Evolutionary conservation across 1,140 invertebrate species (phyloP).

Genomic region (Proctacanthus coquilletti): DNA sequence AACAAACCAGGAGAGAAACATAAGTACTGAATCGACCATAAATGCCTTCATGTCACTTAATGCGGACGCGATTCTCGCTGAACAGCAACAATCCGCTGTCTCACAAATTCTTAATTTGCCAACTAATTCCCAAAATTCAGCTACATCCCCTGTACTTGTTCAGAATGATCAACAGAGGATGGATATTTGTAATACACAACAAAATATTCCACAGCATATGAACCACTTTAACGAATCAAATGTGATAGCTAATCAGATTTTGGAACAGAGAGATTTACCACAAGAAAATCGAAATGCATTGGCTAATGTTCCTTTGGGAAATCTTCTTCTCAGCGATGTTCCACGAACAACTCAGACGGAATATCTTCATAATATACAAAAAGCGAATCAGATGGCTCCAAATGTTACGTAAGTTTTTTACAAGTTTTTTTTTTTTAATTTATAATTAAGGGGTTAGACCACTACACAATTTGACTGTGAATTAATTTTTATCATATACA

Average conservation of each 20-base stretch:
- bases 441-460: neutral
- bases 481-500: constrained; percentile 1
- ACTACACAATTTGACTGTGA: too few relatives aligned
- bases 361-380: constrained; percentile 9
- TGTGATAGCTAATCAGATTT: too few relatives aligned
- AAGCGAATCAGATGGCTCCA: neutral
- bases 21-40: constrained; percentile 33
- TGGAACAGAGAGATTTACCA: too few relatives aligned
- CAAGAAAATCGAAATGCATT: too few relatives aligned
- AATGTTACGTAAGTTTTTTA: constrained; percentile 1
- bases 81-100: neutral
- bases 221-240: too few relatives aligned
- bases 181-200: too few relatives aligned
- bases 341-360: constrained; percentile 6
- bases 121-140: constrained; percentile 5
- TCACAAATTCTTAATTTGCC: neutral
- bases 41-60: constrained; percentile 35
- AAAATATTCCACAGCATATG: too few relatives aligned
- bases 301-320: constrained; percentile 9
- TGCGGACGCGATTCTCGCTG: constrained; percentile 28
- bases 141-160: too few relatives aligned
- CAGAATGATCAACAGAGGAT: too few relatives aligned
- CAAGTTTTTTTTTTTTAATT: neutral
- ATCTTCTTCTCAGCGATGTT: constrained; percentile 8
- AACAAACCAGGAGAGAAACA: constrained; percentile 36